phyloP scores from a whole-genome alignment of 2,797 vertebrate species.

The Varecia variegata region DNA sequence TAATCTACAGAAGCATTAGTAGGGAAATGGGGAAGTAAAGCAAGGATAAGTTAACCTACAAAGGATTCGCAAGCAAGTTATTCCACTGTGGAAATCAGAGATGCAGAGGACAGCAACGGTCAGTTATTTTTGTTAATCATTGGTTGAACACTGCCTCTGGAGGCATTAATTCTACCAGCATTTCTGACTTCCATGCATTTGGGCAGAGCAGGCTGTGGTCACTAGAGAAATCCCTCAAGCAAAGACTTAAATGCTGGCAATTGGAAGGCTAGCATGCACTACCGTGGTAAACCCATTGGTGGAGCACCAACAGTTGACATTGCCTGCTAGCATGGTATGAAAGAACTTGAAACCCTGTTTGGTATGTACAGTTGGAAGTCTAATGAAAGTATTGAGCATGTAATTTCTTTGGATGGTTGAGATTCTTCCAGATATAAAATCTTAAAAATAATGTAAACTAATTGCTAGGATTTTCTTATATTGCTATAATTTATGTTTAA shows the following conservation, averaged over 20 bases:
- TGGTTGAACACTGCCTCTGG: background rate
- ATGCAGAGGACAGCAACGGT: background rate
- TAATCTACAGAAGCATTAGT: background rate
- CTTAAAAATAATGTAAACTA: background rate
- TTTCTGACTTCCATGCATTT: background rate
- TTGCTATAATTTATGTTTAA: background rate
- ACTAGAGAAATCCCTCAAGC: background rate
- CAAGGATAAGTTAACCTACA: background rate
- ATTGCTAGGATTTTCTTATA: background rate
- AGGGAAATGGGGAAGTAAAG: background rate
- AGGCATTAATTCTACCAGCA: background rate
- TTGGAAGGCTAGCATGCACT: background rate
- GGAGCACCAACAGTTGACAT: background rate
- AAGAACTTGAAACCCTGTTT: background rate
- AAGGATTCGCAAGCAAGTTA: background rate
- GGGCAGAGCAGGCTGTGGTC: background rate
- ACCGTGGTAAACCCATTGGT: too few species aligned
- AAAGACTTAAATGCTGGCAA: background rate
- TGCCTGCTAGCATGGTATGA: too few species aligned
- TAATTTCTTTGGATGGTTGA: background rate
- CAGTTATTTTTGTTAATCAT: too few species aligned
- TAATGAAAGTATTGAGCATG: background rate
- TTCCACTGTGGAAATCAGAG: background rate
- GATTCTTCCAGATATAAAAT: background rate
- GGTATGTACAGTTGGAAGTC: background rate